Evolutionary conservation across 2,113 vertebrate genomes (phyloP).

Genomic region (Lanius ludovicianus): DNA sequence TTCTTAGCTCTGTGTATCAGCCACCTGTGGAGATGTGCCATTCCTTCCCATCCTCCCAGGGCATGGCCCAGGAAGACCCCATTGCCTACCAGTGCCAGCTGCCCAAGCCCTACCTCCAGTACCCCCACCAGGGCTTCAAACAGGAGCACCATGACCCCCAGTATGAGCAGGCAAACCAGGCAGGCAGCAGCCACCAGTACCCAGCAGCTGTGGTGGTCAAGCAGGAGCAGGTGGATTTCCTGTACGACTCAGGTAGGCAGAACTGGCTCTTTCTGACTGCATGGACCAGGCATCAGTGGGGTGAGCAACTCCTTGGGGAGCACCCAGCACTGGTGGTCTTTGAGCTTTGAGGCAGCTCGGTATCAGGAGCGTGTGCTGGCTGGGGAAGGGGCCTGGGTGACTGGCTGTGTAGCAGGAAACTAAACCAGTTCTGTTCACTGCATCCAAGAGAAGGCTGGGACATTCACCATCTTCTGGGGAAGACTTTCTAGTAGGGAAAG

Average conservation of each 20-base stretch:
- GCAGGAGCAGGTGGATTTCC: constrained; percentile 90
- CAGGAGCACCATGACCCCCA: constrained; percentile 87
- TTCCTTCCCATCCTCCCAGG: constrained; percentile 82
- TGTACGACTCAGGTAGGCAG: constrained; percentile 86
- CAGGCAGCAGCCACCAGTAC: constrained; percentile 73
- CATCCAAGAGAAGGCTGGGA: neutral
- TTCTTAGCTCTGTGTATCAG: constrained; percentile 80
- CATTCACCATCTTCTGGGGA: fast-evolving
- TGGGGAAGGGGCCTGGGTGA: neutral
- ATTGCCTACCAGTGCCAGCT: constrained; percentile 81
- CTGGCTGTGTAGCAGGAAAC: neutral
- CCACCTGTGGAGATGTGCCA: constrained; percentile 82
- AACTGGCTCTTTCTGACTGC: fast-evolving
- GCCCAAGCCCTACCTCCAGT: constrained; percentile 85
- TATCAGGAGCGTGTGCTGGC: fast-evolving
- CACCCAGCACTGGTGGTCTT: neutral
- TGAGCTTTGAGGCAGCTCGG: neutral
- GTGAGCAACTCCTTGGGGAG: neutral
- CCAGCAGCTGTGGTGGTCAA: constrained; percentile 89
- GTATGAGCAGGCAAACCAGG: constrained; percentile 79
- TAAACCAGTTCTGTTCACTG: neutral
- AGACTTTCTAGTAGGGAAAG: neutral
- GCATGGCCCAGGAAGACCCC: constrained; percentile 80
- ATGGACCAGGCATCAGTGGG: fast-evolving
- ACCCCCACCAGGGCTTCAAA: constrained; percentile 89